A percentile compares a stretch with the other conserved stretches of the same genome.
These are phyloP conservation scores for Columba guinea DNA, from an alignment of 2,797 vertebrate genomes.

Conservation along the genomic window DNA sequence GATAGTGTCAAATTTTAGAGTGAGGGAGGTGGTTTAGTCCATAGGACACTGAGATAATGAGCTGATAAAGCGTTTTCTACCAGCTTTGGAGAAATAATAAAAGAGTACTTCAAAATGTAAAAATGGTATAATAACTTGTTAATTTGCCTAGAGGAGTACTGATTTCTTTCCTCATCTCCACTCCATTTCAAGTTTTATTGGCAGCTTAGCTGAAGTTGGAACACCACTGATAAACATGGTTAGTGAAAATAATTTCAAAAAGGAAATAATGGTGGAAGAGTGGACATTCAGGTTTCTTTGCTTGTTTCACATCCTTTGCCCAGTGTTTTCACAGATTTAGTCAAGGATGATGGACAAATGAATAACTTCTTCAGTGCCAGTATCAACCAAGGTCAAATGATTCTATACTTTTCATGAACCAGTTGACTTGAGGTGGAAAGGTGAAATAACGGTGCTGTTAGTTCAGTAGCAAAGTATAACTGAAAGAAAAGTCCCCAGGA, in stretches of 20 bases:
- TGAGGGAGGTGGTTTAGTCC: not conserved
- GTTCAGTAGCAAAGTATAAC: not conserved
- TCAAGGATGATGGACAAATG: not conserved
- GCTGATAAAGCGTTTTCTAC: conserved; percentile 50
- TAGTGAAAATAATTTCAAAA: not conserved
- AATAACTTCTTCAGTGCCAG: not conserved
- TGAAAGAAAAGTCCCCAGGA: not conserved
- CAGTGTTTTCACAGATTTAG: not conserved
- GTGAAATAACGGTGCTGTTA: not conserved
- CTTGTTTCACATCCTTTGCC: not conserved
- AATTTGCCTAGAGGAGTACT: not conserved
- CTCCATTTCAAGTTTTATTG: not conserved
- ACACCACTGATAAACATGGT: not conserved
- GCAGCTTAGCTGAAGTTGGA: not conserved
- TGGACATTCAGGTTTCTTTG: not conserved
- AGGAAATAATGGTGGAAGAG: not conserved
- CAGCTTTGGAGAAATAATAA: conserved; percentile 27
- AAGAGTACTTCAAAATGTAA: conserved; percentile 41
- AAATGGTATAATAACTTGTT: not conserved
- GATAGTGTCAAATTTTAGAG: not conserved
- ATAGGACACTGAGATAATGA: conserved; percentile 34
- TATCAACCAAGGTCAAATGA: not conserved
- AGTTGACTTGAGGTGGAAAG: not conserved
- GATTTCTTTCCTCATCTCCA: conserved; percentile 34
- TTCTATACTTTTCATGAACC: not conserved